A percentile compares a stretch with the other conserved stretches of the same genome.
phyloP scores from a whole-genome alignment of 1,140 invertebrate genomes.

The Mylabris phalerata region DNA sequence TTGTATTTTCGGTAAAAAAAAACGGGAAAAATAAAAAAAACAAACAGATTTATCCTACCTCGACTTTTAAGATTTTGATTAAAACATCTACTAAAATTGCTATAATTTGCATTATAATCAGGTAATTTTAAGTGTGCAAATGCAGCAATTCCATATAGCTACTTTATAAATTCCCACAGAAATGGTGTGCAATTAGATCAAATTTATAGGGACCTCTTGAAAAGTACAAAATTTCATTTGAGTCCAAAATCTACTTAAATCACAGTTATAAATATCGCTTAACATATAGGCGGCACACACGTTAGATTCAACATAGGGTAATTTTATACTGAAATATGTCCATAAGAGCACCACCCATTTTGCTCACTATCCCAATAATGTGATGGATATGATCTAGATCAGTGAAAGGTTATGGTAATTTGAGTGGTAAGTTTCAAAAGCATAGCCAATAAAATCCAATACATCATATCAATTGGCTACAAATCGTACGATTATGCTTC shows the following conservation, averaged over 20 bases:
- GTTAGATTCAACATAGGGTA: constrained; percentile 1
- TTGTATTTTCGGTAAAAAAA: too few species aligned
- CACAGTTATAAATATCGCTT: not conserved
- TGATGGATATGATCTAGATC: constrained; percentile 20
- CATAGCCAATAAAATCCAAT: constrained; percentile 20
- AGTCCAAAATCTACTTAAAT: constrained; percentile 1
- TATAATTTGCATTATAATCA: too few species aligned
- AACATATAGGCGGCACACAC: not conserved
- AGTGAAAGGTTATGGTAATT: constrained; percentile 28
- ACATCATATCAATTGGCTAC: constrained; percentile 27
- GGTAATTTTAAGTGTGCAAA: too few species aligned
- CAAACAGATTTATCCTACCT: too few species aligned
- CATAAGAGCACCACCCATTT: not conserved
- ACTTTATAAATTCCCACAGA: too few species aligned
- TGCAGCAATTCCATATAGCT: too few species aligned
- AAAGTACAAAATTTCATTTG: constrained; percentile 2
- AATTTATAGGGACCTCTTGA: too few species aligned
- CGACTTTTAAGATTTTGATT: too few species aligned
- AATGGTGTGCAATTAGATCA: too few species aligned
- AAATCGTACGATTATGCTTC: constrained; percentile 23
- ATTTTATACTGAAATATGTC: constrained; percentile 9
- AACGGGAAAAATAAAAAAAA: too few species aligned
- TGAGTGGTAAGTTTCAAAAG: constrained; percentile 21
- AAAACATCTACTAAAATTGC: too few species aligned
- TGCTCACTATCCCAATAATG: not conserved